phyloP scores from a whole-genome alignment of 2,797 vertebrate species.

The Acanthiza pusilla region DNA sequence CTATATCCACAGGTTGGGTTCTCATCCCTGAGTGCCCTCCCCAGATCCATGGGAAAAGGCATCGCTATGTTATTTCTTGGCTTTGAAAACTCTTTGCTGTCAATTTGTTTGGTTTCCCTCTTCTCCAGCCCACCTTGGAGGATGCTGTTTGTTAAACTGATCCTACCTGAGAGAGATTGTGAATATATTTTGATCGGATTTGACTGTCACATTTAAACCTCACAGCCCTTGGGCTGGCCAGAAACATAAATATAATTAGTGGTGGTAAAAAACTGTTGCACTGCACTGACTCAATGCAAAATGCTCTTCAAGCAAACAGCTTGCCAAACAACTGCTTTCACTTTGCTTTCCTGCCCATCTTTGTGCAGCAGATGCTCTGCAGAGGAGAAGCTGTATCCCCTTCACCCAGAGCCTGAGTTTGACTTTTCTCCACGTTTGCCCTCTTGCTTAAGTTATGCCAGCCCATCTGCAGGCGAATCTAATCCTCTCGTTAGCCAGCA shows the following conservation, averaged over 20 bases:
- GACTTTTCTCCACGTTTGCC: constrained; percentile 14
- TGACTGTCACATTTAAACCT: not conserved
- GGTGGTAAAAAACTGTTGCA: not conserved
- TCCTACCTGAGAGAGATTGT: not conserved
- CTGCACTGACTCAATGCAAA: not conserved
- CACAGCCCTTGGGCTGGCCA: not conserved
- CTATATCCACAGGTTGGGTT: not conserved
- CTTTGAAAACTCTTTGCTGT: not conserved
- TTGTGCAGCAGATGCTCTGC: not conserved
- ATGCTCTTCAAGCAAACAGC: not conserved
- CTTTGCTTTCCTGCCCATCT: not conserved
- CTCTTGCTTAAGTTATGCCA: constrained; percentile 32
- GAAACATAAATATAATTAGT: constrained; percentile 19
- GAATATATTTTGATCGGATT: constrained; percentile 3
- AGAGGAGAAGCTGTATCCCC: not conserved
- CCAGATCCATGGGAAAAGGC: not conserved
- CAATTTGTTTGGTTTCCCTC: not conserved
- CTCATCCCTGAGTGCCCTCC: not conserved
- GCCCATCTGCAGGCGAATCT: constrained; percentile 42
- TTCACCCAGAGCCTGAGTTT: not conserved
- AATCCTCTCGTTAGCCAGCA: constrained; percentile 54
- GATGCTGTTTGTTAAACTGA: not conserved
- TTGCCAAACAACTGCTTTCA: not conserved
- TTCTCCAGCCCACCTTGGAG: not conserved
- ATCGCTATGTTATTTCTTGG: rapidly evolving